Evolutionary conservation across 2,113 vertebrate species (phyloP), one percentile per base, ranked within the genome.

Genomic region (Parus major): DNA sequence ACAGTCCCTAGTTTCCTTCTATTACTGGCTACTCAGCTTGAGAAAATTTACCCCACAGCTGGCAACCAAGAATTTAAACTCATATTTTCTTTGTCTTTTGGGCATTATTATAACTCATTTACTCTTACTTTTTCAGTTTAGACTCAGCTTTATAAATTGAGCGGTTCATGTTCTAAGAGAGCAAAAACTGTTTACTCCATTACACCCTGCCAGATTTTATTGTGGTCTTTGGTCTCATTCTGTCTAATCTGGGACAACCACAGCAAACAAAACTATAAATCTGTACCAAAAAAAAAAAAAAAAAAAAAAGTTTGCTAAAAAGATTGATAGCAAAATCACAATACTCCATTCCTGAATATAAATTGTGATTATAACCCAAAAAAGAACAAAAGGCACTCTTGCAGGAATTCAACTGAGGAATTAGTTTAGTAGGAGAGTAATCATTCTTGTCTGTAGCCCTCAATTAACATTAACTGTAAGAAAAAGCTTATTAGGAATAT

Each of bases 401-500:
- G 57, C 31, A 91, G 44, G 49, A 93, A 91, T 93, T 84, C 83
- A 84, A 6, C 2, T 56, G 81, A 96, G 44, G 61, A 87, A 87
- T 82, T 91, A 92, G 73, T 93, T 82, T 39, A 84, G 72, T 56
- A 87, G 36, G 25, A 89, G 53, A 87, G 65, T 61, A 93, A 91
- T 95, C 53, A 91, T 64, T 93, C 80, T 83, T 72, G 57, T 94
- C 89, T 94, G 69, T 85, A 95, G 83, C 61, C 33, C 82, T 92
- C 95, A 93, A 91, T 96, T 92, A 94, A 49, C 2, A 0, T 69
- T 95, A 96, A 91, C 79, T 85, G 75, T 87, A 95, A 95, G 82
- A 86, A 94, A 93, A 93, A 83, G 25, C 66, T 95, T 90, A 85
- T 90, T 93, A 90, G 53, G 72, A 91, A 71, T 95, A 91, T 91